Evolutionary conservation across 2,797 vertebrate species (phyloP).

Genomic region (Pteronotus mesoamericanus): DNA sequence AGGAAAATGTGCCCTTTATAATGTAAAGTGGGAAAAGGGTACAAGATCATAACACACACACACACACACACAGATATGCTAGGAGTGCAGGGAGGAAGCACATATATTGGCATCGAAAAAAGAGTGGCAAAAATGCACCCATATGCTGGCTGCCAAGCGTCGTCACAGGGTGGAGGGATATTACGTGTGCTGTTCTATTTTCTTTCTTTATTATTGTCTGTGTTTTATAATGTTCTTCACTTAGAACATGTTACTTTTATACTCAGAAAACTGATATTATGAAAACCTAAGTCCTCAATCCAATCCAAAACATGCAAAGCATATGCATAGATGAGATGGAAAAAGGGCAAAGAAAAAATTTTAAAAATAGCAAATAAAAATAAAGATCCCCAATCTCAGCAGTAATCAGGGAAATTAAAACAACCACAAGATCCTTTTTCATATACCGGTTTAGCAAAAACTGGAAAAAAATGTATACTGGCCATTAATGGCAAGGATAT

Average conservation of each 20-base stretch:
- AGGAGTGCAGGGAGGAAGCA: background rate
- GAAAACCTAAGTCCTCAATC: slow-evolving; percentile 1
- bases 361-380: background rate
- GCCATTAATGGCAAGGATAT: background rate
- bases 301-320: background rate
- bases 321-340: background rate
- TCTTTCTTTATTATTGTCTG: background rate
- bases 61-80: background rate
- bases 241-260: slow-evolving; percentile 32
- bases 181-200: background rate
- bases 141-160: background rate
- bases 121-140: background rate
- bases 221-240: slow-evolving; percentile 33
- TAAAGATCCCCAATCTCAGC: background rate
- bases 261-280: slow-evolving; percentile 46
- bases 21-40: background rate
- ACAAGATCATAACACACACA: background rate
- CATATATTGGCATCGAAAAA: background rate
- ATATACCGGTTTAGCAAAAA: background rate
- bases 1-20: background rate
- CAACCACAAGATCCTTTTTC: background rate
- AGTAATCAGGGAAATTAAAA: slow-evolving; percentile 24
- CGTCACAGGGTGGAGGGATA: background rate
- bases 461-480: background rate
- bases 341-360: background rate